phyloP scores from a whole-genome alignment of 2,888 invertebrate species.

The Schizotus pectinicornis region DNA sequence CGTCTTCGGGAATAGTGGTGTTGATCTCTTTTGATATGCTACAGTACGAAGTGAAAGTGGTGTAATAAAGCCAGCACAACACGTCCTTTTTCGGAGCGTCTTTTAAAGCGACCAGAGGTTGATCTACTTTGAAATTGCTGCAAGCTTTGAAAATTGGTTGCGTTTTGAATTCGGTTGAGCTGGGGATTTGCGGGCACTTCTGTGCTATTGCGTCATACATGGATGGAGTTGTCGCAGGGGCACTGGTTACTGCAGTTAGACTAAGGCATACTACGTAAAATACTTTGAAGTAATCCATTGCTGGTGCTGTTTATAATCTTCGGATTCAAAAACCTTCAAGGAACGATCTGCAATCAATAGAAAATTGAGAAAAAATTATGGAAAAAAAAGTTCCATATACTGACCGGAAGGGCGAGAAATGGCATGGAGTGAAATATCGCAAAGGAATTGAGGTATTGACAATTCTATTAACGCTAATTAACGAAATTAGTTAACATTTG shows the following conservation, averaged over 20 bases:
- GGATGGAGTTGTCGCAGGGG: background rate
- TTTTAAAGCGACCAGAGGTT: slow-evolving; percentile 13
- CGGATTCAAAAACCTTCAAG: too few species aligned
- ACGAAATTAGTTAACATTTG: background rate
- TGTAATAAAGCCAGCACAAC: slow-evolving; percentile 40
- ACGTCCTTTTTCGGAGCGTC: slow-evolving; percentile 24
- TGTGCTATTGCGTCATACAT: slow-evolving; percentile 7
- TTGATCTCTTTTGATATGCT: slow-evolving; percentile 7
- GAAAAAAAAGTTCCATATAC: too few species aligned
- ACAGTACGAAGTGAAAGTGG: slow-evolving; percentile 37
- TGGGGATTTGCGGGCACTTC: slow-evolving; percentile 5
- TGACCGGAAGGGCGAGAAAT: background rate
- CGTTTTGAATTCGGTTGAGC: background rate
- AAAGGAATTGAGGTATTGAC: too few species aligned
- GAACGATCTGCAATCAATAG: too few species aligned
- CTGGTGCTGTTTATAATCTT: background rate
- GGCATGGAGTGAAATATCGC: too few species aligned
- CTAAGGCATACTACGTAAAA: background rate
- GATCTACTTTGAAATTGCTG: slow-evolving; percentile 28
- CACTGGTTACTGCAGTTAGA: background rate
- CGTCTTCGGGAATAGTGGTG: background rate
- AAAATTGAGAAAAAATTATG: too few species aligned
- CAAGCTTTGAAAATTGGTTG: slow-evolving; percentile 33
- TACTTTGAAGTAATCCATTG: slow-evolving; percentile 1
- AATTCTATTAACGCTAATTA: too few species aligned